These are phyloP conservation scores for Etheostoma cragini DNA, from an alignment of 2,113 vertebrate species.

Conservation along the genomic window DNA sequence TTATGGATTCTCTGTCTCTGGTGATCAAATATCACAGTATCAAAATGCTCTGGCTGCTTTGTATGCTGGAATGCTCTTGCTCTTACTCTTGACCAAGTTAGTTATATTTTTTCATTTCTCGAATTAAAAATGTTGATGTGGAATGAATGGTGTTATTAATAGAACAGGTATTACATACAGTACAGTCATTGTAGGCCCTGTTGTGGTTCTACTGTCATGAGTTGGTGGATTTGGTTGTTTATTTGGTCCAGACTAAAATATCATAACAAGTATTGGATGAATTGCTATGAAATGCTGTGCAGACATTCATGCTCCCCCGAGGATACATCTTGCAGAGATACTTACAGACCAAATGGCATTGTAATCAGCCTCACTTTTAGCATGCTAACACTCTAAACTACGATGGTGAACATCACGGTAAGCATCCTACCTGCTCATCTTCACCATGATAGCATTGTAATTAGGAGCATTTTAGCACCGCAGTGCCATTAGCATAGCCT, in stretches of 20 bases:
- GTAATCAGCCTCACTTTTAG: neutral
- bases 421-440: neutral
- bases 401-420: neutral
- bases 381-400: neutral
- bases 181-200: neutral
- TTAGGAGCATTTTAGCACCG: neutral
- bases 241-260: too few relatives aligned
- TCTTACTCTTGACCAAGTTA: neutral
- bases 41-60: slow-evolving; percentile 21
- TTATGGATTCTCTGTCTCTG: slow-evolving; percentile 8
- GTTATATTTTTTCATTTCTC: neutral
- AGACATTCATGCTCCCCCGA: neutral
- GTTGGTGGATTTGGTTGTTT: neutral
- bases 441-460: neutral
- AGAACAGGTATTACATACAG: neutral
- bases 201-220: neutral
- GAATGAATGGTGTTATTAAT: neutral
- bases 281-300: neutral
- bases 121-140: neutral
- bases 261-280: neutral
- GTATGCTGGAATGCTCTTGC: slow-evolving; percentile 20
- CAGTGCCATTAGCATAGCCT: neutral
- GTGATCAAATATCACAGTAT: neutral
- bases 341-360: neutral
- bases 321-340: neutral